These are phyloP conservation scores for Agonum fuliginosum DNA, from an alignment of 2,888 invertebrate genomes.

Conservation along the genomic window DNA sequence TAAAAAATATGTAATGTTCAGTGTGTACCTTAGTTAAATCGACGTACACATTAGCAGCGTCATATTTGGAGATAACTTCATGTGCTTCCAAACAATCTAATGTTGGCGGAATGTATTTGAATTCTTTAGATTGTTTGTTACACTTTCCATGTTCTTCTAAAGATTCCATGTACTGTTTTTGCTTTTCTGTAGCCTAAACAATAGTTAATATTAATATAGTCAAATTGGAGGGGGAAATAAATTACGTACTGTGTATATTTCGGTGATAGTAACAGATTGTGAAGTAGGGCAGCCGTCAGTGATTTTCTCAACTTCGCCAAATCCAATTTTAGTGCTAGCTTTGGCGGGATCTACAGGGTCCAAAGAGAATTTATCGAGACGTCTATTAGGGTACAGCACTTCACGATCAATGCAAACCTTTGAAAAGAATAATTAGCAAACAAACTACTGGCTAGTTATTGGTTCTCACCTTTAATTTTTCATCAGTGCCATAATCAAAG, in stretches of 20 bases:
- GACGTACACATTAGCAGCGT: neutral
- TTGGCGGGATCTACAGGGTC: conserved; percentile 25
- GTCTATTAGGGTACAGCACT: conserved; percentile 25
- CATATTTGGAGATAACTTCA: neutral
- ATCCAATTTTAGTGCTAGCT: conserved; percentile 13
- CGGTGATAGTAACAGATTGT: neutral
- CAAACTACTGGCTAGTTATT: neutral
- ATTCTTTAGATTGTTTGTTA: conserved; percentile 20
- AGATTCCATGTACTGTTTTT: neutral
- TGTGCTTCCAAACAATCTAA: conserved; percentile 8
- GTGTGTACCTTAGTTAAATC: neutral
- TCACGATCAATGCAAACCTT: conserved; percentile 38
- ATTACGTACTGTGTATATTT: neutral
- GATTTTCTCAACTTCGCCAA: neutral
- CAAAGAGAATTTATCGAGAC: conserved; percentile 34
- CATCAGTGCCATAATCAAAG: neutral
- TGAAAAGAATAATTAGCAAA: neutral
- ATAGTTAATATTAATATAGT: neutral
- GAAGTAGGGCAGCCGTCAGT: neutral
- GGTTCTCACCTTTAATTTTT: neutral
- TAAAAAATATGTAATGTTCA: neutral
- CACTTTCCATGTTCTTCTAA: conserved; percentile 24
- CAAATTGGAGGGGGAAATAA: too few species aligned
- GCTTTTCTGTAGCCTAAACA: too few species aligned
- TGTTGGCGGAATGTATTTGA: conserved; percentile 47